A percentile compares a stretch with the other conserved stretches of the same genome.
These are phyloP conservation scores for Pica pica DNA, from an alignment of 2,113 vertebrate species.

Conservation along the genomic window DNA sequence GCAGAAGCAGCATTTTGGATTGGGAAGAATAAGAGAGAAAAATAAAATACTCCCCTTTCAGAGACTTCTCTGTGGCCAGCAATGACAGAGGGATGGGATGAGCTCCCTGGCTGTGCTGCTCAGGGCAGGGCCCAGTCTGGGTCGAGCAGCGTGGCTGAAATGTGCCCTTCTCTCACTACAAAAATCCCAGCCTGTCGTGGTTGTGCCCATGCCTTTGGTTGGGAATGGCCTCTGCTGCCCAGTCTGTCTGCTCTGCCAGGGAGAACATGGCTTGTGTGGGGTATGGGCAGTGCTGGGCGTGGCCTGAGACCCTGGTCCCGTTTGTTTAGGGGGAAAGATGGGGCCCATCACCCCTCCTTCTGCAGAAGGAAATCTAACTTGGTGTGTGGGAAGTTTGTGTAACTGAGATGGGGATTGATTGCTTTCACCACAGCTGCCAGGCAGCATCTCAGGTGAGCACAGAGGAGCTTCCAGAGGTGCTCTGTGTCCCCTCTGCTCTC, in stretches of 20 bases:
- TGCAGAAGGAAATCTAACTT: not conserved
- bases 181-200: rapidly evolving
- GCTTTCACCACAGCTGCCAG: not conserved
- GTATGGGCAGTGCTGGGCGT: rapidly evolving
- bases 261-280: rapidly evolving
- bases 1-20: not conserved
- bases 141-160: rapidly evolving
- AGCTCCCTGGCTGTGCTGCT: not conserved
- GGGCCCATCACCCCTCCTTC: not conserved
- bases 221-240: not conserved
- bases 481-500: not conserved
- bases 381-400: too few relatives aligned
- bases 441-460: not conserved
- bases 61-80: not conserved
- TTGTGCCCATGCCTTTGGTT: rapidly evolving
- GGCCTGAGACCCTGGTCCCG: not conserved
- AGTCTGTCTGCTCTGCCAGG: not conserved
- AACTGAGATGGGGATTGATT: not conserved
- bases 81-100: not conserved
- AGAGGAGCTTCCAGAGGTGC: not conserved
- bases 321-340: not conserved
- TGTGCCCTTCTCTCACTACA: not conserved
- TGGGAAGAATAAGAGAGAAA: not conserved
- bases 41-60: not conserved
- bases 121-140: not conserved